Percentiles rank a stretch among this genome's conserved stretches.
Evolutionary conservation across 1,140 invertebrate genomes (phyloP).

Genomic region (Ectropis grisescens): DNA sequence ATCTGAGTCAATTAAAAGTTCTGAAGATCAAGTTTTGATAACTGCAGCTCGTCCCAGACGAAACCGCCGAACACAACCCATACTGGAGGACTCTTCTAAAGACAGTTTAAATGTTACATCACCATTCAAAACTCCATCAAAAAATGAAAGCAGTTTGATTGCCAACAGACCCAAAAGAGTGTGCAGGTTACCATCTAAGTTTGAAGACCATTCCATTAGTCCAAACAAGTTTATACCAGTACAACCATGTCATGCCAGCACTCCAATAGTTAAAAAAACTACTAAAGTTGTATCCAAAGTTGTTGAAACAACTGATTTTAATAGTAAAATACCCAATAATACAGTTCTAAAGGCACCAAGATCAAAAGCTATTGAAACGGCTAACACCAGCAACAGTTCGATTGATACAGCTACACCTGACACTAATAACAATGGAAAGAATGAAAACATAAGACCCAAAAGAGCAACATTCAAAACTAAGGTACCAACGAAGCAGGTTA

Average conservation of each 20-base stretch:
- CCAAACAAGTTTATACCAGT: conserved; percentile 40
- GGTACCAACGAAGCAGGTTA: too few relatives aligned
- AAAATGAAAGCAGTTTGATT: conserved; percentile 22
- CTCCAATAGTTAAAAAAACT: conserved; percentile 27
- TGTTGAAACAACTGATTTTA: too few relatives aligned
- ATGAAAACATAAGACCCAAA: conserved; percentile 4
- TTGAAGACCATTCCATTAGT: conserved; percentile 39
- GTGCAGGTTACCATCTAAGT: conserved; percentile 37
- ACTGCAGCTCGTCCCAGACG: too few relatives aligned
- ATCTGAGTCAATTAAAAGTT: neutral
- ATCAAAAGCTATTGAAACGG: too few relatives aligned
- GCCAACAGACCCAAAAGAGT: conserved; percentile 37
- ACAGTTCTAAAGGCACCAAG: too few relatives aligned
- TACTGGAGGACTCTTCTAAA: too few relatives aligned
- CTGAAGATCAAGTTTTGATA: too few relatives aligned
- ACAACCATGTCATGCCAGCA: conserved; percentile 41
- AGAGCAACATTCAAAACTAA: conserved; percentile 4
- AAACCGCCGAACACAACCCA: too few relatives aligned
- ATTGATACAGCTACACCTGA: conserved; percentile 17
- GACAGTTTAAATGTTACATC: conserved; percentile 3
- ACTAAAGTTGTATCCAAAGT: conserved; percentile 7
- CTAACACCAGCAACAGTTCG: neutral
- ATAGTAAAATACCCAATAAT: too few relatives aligned
- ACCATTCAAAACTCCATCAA: conserved; percentile 22
- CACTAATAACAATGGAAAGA: conserved; percentile 34